Conservation (phyloP, 2,797 vertebrate genomes). For the Benthosema pterotum region DNA sequence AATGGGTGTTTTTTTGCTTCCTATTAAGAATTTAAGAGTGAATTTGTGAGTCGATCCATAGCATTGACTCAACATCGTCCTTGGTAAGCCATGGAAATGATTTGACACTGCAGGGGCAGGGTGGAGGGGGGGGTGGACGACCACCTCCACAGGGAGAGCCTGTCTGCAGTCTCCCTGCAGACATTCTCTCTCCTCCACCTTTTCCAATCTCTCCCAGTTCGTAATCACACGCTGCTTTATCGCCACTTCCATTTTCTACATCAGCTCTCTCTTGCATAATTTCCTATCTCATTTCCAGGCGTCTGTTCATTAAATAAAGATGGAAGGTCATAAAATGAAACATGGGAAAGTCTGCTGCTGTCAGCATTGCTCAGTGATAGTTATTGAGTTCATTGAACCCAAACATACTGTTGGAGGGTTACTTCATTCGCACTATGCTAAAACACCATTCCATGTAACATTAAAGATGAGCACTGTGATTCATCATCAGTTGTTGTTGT, state of each 20-base stretch:
- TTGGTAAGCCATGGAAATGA: conserved; percentile 48
- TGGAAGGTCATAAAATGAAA: not conserved
- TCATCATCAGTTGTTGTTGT: too few relatives aligned
- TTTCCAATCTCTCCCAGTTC: conserved; percentile 11
- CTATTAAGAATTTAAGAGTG: conserved; percentile 51
- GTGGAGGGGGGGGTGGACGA: too few relatives aligned
- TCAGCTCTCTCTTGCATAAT: not conserved
- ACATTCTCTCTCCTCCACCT: conserved; percentile 14
- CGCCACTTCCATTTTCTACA: not conserved
- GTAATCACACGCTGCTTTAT: conserved; percentile 1
- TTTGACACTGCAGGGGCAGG: conserved; percentile 36
- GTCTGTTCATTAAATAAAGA: conserved; percentile 3
- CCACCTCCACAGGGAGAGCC: conserved; percentile 34
- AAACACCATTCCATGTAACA: too few relatives aligned
- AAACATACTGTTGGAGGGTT: too few relatives aligned
- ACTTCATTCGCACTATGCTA: too few relatives aligned
- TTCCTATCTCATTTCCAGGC: not conserved
- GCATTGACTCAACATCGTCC: conserved; percentile 51
- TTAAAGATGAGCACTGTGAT: too few relatives aligned
- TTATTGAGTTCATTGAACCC: too few relatives aligned
- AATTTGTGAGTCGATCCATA: conserved; percentile 57
- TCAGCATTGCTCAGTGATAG: too few relatives aligned
- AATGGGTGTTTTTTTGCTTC: conserved; percentile 42
- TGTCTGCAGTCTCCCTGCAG: conserved; percentile 38
- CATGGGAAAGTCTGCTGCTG: not conserved